Base-by-base conservation (phyloP, 1,140 invertebrate species). In the Papilio glaucus region DNA sequence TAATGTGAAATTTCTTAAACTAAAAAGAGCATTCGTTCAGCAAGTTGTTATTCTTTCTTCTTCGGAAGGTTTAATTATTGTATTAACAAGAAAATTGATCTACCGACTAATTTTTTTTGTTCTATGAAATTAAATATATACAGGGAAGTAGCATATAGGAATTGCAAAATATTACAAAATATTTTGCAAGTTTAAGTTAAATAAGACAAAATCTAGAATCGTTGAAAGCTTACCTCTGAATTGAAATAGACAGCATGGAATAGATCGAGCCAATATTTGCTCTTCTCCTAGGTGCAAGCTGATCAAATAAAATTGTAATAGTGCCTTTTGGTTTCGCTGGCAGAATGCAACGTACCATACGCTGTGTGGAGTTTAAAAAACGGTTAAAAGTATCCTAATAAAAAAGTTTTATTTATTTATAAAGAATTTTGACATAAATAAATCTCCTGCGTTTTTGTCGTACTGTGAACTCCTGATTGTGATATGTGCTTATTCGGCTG, bases 241-340 rank as follows among this genome's bases (percentile, higher is more conserved):
- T 67, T 60, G 65, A 78, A 69, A 78, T 80, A 76, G 77, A 78
- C 24, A 65, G 71, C 49, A 68, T 78, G 70, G 63, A 80, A 77
- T 80, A 76, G 70, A 74, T 70, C 72, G 72, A 70, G 49, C 67
- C 73, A 78, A 82, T 82, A 80, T 82, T 82, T 82, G 76, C 67
- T 33, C 60, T 61, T 71, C 73, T 67, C 71, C 70, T 72, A 72
- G 71, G 72, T 69, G 70, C 53, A 77, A 77, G 80, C 78, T 82
- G 78, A 73, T 75, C 77, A 82, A 82, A 82, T 76, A 80, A 74
- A 77, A 72, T 24, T 15, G 75, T 77, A 74, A 73, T 76, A 77
- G 70, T 69, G 38, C 42, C 33, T 65, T 65, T 41, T 21, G 62
- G 62, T 33, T 13, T 65, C n/a, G n/a, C n/a, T n/a, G n/a, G n/a